Evolutionary conservation across 2,797 vertebrate species (phyloP).

Genomic region (Yasuhikotakia modesta): DNA sequence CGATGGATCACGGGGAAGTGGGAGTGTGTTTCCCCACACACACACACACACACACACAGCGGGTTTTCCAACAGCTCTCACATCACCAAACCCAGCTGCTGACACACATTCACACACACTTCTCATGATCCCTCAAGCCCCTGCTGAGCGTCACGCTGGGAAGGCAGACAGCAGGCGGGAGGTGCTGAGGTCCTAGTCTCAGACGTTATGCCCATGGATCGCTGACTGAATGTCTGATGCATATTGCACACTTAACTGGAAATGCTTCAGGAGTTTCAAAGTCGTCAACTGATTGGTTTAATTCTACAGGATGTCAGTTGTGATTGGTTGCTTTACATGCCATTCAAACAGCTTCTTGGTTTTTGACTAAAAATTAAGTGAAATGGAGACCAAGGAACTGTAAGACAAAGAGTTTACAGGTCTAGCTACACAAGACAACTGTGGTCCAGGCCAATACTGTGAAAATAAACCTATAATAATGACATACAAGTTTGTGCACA

Average conservation of each 20-base stretch:
- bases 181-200: neutral
- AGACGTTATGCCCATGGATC: no score
- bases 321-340: no score
- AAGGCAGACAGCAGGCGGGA: neutral
- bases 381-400: no score
- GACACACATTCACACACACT: conserved; percentile 12
- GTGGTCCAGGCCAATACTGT: neutral
- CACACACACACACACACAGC: neutral
- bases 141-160: neutral
- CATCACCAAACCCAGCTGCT: neutral
- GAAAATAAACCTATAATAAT: neutral
- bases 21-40: neutral
- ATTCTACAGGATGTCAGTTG: no score
- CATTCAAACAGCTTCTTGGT: no score
- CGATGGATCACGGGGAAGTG: neutral
- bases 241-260: no score
- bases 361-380: no score
- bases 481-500: neutral
- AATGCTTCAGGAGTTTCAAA: no score
- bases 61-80: neutral
- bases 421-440: no score
- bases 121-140: conserved; percentile 4
- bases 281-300: no score
- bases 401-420: no score
- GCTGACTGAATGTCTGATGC: no score